These are phyloP conservation scores for Coregonus clupeaformis DNA, from an alignment of 2,113 vertebrate species.

Conservation along the genomic window DNA sequence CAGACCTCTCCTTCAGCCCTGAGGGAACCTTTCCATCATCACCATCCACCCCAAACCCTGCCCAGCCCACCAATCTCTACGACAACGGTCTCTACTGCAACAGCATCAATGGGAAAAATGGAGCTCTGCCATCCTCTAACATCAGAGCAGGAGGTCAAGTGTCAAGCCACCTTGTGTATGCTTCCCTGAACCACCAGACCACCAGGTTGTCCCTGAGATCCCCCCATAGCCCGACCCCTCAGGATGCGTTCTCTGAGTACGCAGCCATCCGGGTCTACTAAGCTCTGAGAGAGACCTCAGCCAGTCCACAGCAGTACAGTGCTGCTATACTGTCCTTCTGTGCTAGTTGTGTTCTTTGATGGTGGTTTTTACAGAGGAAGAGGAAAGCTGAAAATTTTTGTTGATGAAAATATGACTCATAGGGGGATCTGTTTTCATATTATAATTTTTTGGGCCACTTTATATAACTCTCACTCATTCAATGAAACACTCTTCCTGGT, in stretches of 20 bases:
- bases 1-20: not conserved
- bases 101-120: not conserved
- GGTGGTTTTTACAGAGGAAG: too few relatives aligned
- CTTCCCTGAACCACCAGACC: constrained; percentile 10
- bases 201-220: not conserved
- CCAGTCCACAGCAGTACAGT: too few relatives aligned
- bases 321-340: too few relatives aligned
- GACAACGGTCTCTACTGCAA: not conserved
- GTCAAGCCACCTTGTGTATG: constrained; percentile 6
- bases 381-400: too few relatives aligned
- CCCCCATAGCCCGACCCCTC: not conserved
- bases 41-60: not conserved
- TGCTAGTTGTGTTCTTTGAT: too few relatives aligned
- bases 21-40: not conserved
- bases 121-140: not conserved
- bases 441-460: too few relatives aligned
- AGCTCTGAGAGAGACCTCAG: not conserved
- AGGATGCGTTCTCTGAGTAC: not conserved
- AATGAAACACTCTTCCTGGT: too few relatives aligned
- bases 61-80: not conserved
- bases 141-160: not conserved
- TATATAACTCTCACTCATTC: too few relatives aligned
- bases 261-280: not conserved
- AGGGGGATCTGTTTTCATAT: too few relatives aligned
- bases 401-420: too few relatives aligned